phyloP scores from a whole-genome alignment of 37 sponge, comb jelly and placozoan species.

The Beroe forskalii region DNA sequence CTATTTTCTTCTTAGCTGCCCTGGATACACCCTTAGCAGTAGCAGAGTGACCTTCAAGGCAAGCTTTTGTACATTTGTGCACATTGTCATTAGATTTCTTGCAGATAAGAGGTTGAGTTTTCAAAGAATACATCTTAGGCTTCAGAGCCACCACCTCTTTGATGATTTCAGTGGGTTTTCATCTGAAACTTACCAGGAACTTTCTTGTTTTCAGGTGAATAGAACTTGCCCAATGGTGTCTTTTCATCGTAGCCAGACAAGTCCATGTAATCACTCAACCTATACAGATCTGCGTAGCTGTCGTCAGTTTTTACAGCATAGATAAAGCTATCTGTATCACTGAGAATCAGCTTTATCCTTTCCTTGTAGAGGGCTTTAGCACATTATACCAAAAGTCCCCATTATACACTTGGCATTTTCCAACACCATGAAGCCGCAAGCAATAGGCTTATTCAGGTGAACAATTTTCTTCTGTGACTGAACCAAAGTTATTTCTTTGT shows the following conservation, averaged over 20 bases:
- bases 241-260: neutral
- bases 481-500: neutral
- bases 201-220: neutral
- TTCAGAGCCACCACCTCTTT: constrained; percentile 37
- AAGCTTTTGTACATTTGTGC: neutral
- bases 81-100: neutral
- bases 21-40: constrained; percentile 22
- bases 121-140: constrained; percentile 27
- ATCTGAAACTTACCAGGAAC: constrained; percentile 55
- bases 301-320: neutral
- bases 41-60: neutral
- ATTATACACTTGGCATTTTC: constrained; percentile 51
- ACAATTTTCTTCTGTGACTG: neutral
- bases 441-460: constrained; percentile 7
- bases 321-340: constrained; percentile 19
- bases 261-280: constrained; percentile 1
- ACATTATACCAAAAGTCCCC: constrained; percentile 39
- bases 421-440: constrained; percentile 23
- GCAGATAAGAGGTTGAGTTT: neutral
- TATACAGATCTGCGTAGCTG: neutral
- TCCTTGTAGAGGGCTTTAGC: neutral
- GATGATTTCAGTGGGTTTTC: constrained; percentile 10
- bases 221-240: neutral
- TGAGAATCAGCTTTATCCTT: neutral
- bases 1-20: constrained; percentile 23